Evolutionary conservation across 2,888 invertebrate species (phyloP), one percentile per base, ranked within the genome.

Genomic region (Macaria liturata): DNA sequence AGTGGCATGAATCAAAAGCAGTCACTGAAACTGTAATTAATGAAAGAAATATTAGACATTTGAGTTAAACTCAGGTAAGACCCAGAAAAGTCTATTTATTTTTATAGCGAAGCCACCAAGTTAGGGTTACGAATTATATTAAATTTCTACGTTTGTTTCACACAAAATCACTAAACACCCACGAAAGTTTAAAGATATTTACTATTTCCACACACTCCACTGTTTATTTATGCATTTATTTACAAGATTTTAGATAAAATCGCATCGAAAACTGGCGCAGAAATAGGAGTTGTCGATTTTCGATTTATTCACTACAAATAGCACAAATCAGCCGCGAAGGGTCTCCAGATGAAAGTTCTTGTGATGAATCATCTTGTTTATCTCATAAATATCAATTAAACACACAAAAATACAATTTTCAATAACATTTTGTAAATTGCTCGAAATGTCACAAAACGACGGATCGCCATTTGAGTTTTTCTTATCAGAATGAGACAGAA

Each of bases 391-490:
- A 57, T 57, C 69, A 68, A 74, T 68, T 72, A 75, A 68, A 70
- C 67, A 62, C 71, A 75, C 62, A 68, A 71, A 74, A 73, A 60
- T 66, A 69, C 64, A 76, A 72, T 75, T 80, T 75, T 57, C 40
- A 55, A 46, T 64, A 64, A 66, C 75, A 78, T 80, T 81, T 80
- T 78, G 72, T 70, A 76, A 67, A 72, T 75, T 74, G 70, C 75
- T 69, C 69, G 72, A 86, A 88, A 88, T 77, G 88, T 86, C 89
- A 88, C 76, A 84, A 75, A 73, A 60, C 63, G 70, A n/a, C n/a
- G n/a, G n/a, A 74, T 78, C 84, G 89, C 90, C 90, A 89, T 89
- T 83, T 76, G 76, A 81, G 77, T 70, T 74, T 80, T 78, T 71
- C 66, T 68, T 76, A 69, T 72, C 62, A 63, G 69, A 84, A 65